These are phyloP conservation scores for Physeter macrocephalus DNA, from an alignment of 2,113 vertebrate species.

Conservation along the genomic window DNA sequence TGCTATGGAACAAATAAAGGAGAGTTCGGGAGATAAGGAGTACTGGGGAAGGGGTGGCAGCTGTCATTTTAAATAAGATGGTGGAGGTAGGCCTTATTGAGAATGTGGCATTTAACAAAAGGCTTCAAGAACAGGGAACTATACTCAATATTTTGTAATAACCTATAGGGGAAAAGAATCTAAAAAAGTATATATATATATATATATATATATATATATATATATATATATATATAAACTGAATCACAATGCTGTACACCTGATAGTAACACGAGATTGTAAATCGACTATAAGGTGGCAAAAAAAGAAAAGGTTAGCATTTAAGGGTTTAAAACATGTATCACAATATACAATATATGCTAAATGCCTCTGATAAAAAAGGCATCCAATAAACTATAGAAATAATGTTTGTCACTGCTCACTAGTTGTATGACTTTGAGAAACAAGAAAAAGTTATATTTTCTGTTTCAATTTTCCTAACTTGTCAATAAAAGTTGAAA, in stretches of 20 bases:
- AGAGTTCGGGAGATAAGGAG: not conserved
- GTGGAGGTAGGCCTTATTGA: not conserved
- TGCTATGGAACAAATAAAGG: not conserved
- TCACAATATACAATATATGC: not conserved
- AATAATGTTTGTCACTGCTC: not conserved
- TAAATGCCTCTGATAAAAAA: not conserved
- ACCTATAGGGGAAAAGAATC: not conserved
- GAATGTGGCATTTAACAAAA: not conserved
- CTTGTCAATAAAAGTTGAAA: not conserved
- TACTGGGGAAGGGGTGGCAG: not conserved
- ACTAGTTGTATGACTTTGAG: not conserved
- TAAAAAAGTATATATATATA: not conserved
- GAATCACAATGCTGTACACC: not conserved
- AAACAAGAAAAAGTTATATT: slow-evolving; percentile 8
- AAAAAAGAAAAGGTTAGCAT: not conserved
- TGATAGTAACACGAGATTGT: not conserved
- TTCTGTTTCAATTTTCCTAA: not conserved
- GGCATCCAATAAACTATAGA: not conserved
- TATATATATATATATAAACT: not conserved
- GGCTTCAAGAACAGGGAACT: not conserved
- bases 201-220: not conserved
- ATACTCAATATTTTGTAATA: not conserved
- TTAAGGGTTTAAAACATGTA: not conserved
- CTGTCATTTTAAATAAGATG: not conserved
- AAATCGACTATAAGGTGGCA: not conserved